Base-by-base conservation (phyloP, 1,140 invertebrate species). In the Vanessa tameamea region DNA sequence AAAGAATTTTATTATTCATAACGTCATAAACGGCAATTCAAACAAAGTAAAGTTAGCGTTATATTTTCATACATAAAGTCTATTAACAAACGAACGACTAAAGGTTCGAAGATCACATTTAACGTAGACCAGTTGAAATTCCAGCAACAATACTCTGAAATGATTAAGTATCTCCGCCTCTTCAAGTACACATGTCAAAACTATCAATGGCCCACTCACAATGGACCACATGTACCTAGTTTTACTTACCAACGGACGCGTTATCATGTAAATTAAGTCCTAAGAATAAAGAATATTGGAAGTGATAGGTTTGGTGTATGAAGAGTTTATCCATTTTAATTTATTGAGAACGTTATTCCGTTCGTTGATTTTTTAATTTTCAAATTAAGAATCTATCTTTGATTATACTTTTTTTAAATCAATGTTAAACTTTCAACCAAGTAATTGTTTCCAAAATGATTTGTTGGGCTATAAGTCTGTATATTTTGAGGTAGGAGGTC, bases 141-240 rank as follows among this genome's bases (percentile, higher is more conserved):
- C 37, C 14, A 13, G 15, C n/a, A 51, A 48, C 55, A 23, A 55
- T 69, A 59, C n/a, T 51, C 51, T 15, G 0, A 68, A 68, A 43
- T 37, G 53, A 61, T 55, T 16, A 47, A 68, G 66, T 59, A 47
- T 68, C 53, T 69, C 47, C 53, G n/a, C 26, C 47, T 26, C 16
- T 69, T 59, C 53, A 43, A 59, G 53, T 61, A 63, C 73, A 75
- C 69, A 75, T 75, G 68, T 75, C 73, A 75, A 75, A 75, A 61
- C 53, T 59, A 67, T 75, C 73, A 75, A 75, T 75, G 63, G 68
- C 37, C 37, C 37, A 47, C 53, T 23, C 53, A 69, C 67, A 70
- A 69, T 57, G 51, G 64, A 63, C 53, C 67, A 69, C 67, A 59
- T 69, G 50, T 65, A 64, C 63, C 37, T 15, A 16, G 43, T 57